Evolutionary conservation across 1,140 invertebrate species (phyloP).

Genomic region (Lethrus apterus): DNA sequence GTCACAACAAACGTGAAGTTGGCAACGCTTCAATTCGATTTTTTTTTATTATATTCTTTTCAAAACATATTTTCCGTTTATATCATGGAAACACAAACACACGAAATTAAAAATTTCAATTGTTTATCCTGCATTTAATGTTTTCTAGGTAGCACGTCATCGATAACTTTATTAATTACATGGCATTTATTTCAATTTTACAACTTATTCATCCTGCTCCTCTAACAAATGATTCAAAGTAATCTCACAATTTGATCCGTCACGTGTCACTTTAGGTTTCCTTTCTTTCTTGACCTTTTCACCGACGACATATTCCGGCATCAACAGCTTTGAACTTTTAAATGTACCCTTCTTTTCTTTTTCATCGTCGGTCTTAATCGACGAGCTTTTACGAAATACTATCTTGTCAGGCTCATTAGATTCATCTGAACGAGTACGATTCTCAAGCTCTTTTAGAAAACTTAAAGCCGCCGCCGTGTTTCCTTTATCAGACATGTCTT

Average conservation of each 20-base stretch:
- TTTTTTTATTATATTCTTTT: no score
- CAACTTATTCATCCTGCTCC: constrained; percentile 48
- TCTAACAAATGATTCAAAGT: constrained; percentile 57
- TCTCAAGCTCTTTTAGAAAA: constrained; percentile 58
- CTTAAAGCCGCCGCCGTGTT: constrained; percentile 65
- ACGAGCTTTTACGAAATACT: constrained; percentile 44
- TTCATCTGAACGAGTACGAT: constrained; percentile 37
- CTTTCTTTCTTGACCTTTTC: constrained; percentile 48
- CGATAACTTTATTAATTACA: no score
- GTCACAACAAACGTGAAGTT: no score
- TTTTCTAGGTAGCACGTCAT: no score
- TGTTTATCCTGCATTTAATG: no score
- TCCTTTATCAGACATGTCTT: constrained; percentile 64
- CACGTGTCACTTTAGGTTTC: constrained; percentile 37
- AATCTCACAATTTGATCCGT: constrained; percentile 39
- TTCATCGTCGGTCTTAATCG: constrained; percentile 24
- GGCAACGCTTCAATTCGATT: no score
- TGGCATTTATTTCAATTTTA: no score
- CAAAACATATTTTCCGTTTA: no score
- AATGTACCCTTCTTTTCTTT: constrained; percentile 48
- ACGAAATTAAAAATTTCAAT: no score
- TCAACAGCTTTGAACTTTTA: constrained; percentile 59
- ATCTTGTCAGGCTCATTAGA: constrained; percentile 38
- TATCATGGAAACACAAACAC: no score
- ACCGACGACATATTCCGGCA: constrained; percentile 78